A percentile compares a stretch with the other conserved stretches of the same genome.
These are phyloP conservation scores for Epizoanthus rinbou DNA, from an alignment of 92 coral and sea anemone genomes.

Conservation along the genomic window DNA sequence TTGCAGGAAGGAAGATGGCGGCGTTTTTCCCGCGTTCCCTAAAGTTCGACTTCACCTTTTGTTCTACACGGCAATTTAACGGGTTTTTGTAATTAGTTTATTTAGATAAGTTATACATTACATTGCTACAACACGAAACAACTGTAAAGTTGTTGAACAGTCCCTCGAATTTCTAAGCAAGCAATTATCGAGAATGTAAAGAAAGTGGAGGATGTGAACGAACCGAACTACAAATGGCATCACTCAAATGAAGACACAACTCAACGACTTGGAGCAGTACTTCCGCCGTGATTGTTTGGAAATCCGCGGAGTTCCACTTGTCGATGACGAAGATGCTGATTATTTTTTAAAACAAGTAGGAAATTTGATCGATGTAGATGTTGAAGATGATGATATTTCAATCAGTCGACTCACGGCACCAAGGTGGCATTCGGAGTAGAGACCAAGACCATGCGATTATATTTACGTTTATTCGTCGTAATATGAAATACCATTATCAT, in stretches of 20 bases:
- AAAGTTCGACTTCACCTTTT: background rate
- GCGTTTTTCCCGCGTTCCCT: background rate
- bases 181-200: background rate
- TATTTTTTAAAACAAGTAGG: too few species aligned
- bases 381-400: too few species aligned
- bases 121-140: too few species aligned
- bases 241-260: background rate
- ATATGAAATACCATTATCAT: too few species aligned
- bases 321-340: background rate
- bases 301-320: background rate
- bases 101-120: background rate
- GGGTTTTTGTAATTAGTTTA: too few species aligned
- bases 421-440: too few species aligned
- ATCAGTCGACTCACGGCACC: too few species aligned
- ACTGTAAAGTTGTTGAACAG: slow-evolving; percentile 1
- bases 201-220: background rate
- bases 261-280: slow-evolving; percentile 2
- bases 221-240: background rate
- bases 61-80: background rate
- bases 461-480: too few species aligned
- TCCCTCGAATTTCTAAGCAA: slow-evolving; percentile 16
- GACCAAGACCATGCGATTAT: too few species aligned
- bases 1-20: background rate
- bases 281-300: background rate
- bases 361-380: too few species aligned